Conservation (phyloP, 2,113 vertebrate species). For the Pseudopipra pipra region DNA sequence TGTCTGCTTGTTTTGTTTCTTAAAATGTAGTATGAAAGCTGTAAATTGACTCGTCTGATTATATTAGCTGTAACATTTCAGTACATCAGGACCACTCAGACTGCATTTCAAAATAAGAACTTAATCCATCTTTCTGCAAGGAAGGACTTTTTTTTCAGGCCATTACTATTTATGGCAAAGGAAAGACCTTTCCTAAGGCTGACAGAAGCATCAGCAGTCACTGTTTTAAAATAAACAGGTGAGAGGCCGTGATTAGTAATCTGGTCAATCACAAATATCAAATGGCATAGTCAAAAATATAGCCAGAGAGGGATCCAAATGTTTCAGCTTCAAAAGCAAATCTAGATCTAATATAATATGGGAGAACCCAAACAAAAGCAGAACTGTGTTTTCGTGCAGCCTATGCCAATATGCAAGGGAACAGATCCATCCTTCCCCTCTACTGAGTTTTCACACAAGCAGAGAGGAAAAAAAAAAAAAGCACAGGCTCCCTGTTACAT, state of each 20-base stretch:
- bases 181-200: neutral
- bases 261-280: neutral
- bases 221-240: neutral
- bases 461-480: neutral
- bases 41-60: constrained; percentile 66
- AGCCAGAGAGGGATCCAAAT: neutral
- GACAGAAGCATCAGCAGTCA: neutral
- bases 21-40: constrained; percentile 61
- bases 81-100: constrained; percentile 26
- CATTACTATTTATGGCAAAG: neutral
- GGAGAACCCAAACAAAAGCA: neutral
- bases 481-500: neutral
- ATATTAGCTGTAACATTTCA: constrained; percentile 56
- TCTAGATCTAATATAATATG: neutral
- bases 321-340: neutral
- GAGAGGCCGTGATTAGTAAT: neutral
- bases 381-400: neutral
- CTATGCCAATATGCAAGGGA: neutral
- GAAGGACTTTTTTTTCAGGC: neutral
- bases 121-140: constrained; percentile 30
- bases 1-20: constrained; percentile 34
- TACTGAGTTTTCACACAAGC: neutral
- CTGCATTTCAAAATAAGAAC: constrained; percentile 21
- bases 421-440: neutral
- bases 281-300: neutral